Evolutionary conservation across 2,113 vertebrate genomes (phyloP).

Genomic region (Megaceryle maxima): DNA sequence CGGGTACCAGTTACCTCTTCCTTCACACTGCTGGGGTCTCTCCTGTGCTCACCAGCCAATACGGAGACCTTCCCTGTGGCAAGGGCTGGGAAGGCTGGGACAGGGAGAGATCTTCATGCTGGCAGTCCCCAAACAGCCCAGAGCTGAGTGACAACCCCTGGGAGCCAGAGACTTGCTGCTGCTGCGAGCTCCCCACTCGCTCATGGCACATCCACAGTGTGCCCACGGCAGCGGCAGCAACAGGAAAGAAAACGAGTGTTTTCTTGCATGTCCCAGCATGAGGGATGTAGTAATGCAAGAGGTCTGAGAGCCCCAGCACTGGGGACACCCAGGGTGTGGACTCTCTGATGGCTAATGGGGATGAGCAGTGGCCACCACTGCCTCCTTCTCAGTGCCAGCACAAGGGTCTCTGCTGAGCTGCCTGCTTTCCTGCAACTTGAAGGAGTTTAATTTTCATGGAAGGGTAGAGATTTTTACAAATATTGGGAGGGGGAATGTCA

Average conservation of each 20-base stretch:
- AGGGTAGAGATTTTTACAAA: not conserved
- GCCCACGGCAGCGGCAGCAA: not conserved
- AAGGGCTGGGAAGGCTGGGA: not conserved
- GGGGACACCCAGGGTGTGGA: not conserved
- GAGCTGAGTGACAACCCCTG: not conserved
- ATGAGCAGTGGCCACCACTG: accelerated
- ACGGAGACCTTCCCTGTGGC: not conserved
- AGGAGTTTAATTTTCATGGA: not conserved
- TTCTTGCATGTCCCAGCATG: accelerated
- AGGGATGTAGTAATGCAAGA: not conserved
- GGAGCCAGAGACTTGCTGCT: not conserved
- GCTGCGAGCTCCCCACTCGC: accelerated
- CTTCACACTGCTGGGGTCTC: not conserved
- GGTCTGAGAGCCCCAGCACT: not conserved
- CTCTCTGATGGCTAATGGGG: not conserved
- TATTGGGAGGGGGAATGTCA: not conserved
- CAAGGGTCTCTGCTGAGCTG: not conserved
- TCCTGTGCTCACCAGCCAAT: not conserved
- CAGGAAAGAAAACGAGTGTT: not conserved
- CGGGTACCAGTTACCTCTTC: not conserved
- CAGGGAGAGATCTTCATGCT: not conserved
- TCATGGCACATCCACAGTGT: accelerated
- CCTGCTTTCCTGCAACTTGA: not conserved
- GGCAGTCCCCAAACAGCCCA: not conserved
- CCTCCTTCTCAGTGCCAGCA: not conserved